A percentile compares a stretch with the other conserved stretches of the same genome.
phyloP scores from a whole-genome alignment of 2,113 vertebrate genomes.

The Halcyon malimbica region DNA sequence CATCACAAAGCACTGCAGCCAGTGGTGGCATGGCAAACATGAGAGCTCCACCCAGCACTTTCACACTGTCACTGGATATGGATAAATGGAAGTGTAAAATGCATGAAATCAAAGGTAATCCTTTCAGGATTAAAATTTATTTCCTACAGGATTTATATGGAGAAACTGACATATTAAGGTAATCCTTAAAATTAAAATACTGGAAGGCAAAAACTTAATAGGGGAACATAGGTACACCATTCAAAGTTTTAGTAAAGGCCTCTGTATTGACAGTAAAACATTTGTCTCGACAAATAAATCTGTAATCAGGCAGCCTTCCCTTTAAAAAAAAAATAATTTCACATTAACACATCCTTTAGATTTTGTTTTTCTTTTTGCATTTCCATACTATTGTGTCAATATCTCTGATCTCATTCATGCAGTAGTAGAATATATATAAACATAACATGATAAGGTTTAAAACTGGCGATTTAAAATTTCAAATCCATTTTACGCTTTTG shows the following conservation, averaged over 20 bases:
- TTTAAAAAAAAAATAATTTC: neutral
- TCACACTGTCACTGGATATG: neutral
- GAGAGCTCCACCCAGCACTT: neutral
- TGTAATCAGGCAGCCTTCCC: neutral
- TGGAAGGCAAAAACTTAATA: neutral
- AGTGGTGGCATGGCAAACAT: accelerated
- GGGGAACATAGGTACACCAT: neutral
- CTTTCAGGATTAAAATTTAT: neutral
- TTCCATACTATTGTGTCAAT: neutral
- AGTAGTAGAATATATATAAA: neutral
- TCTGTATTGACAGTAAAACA: neutral
- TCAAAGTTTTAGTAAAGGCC: neutral
- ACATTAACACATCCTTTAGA: neutral
- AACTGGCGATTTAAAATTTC: neutral
- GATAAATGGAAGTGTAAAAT: neutral
- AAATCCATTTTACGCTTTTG: neutral
- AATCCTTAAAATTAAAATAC: neutral
- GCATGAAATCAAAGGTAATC: neutral
- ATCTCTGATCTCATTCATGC: neutral
- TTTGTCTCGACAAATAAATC: neutral
- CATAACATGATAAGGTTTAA: neutral
- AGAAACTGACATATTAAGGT: neutral
- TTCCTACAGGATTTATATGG: neutral
- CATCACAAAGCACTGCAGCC: neutral
- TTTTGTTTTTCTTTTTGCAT: neutral